These are phyloP conservation scores for Metridium senile DNA, from an alignment of 92 coral and sea anemone genomes.

Conservation along the genomic window DNA sequence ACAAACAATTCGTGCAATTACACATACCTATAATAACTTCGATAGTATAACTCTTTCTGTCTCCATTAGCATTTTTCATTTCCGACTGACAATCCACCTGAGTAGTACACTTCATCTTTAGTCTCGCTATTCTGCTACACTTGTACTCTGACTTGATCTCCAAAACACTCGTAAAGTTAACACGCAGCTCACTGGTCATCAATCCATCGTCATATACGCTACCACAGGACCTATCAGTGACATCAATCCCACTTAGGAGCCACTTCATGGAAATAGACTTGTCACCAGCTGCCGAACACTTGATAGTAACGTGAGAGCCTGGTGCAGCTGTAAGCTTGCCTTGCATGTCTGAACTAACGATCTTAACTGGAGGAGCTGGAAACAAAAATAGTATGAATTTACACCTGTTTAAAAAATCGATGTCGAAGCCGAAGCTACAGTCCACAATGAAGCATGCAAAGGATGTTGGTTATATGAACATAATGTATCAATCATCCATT, in stretches of 20 bases:
- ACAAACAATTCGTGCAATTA: no score
- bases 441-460: neutral
- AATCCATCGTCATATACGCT: neutral
- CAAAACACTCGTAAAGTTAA: slow-evolving; percentile 12
- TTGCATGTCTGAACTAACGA: neutral
- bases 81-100: neutral
- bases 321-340: neutral
- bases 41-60: neutral
- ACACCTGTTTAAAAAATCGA: neutral
- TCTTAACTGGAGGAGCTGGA: neutral
- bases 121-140: neutral
- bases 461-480: neutral
- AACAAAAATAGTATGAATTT: neutral
- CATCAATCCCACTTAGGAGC: neutral
- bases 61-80: neutral
- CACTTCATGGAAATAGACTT: neutral
- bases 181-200: neutral
- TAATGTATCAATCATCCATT: neutral
- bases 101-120: neutral
- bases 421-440: no score
- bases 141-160: neutral
- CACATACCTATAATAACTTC: neutral
- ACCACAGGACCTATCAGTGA: neutral
- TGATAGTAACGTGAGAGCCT: neutral
- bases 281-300: neutral